Conservation (phyloP, 2,113 vertebrate genomes). For the Corythornis vintsioides region DNA sequence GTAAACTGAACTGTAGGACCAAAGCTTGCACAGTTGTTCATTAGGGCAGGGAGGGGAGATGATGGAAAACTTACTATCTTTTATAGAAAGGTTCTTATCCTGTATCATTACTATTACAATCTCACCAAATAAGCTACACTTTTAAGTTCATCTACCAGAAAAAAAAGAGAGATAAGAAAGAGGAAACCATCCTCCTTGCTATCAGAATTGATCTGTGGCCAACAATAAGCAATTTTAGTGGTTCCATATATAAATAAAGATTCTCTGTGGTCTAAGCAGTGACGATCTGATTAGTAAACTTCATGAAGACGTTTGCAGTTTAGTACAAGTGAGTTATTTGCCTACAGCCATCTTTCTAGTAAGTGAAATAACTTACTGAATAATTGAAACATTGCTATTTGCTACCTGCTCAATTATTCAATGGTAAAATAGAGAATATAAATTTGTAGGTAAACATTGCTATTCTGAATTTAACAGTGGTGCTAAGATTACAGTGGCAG, state of each 20-base stretch:
- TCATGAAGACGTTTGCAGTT: slow-evolving; percentile 31
- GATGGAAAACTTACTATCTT: neutral
- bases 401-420: slow-evolving; percentile 76
- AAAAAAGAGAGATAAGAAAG: neutral
- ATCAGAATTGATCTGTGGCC: neutral
- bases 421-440: slow-evolving; percentile 59
- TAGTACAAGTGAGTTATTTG: slow-evolving; percentile 69
- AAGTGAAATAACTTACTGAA: slow-evolving; percentile 73
- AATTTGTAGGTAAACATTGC: slow-evolving; percentile 65
- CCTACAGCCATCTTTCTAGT: slow-evolving; percentile 66
- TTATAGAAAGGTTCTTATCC: neutral
- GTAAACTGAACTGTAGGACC: neutral
- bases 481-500: slow-evolving; percentile 11
- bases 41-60: neutral
- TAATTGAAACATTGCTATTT: slow-evolving; percentile 74
- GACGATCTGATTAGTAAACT: slow-evolving; percentile 30
- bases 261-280: neutral
- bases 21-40: neutral
- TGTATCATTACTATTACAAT: neutral
- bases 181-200: neutral
- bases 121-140: neutral
- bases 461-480: slow-evolving; percentile 45
- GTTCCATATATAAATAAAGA: slow-evolving; percentile 1
- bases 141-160: neutral
- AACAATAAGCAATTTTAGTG: neutral